These are phyloP conservation scores for Pristionchus japonicus DNA, from an alignment of 2,888 invertebrate species.

Conservation along the genomic window DNA sequence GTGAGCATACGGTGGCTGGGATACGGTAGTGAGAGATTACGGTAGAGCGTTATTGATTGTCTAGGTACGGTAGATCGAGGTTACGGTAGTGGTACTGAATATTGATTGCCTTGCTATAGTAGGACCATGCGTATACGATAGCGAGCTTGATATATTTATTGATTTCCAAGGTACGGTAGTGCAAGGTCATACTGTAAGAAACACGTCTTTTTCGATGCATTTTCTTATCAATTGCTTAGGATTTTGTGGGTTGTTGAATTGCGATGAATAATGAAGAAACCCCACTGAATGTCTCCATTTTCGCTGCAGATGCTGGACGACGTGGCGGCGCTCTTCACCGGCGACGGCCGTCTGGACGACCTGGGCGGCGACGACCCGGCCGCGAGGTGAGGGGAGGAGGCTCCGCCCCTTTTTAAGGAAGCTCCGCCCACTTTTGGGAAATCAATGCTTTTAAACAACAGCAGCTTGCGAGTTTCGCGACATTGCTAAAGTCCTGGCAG, in stretches of 20 bases:
- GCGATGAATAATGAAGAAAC: no score
- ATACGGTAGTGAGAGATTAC: not conserved
- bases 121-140: no score
- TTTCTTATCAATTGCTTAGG: no score
- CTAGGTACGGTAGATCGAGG: not conserved
- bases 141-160: no score
- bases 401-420: not conserved
- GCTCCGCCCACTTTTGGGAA: no score
- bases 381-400: not conserved
- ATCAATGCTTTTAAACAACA: not conserved
- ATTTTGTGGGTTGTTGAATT: no score
- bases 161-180: no score
- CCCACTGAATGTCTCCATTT: not conserved
- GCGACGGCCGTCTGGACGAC: slow-evolving; percentile 51
- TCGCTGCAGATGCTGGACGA: slow-evolving; percentile 57
- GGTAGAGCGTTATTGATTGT: not conserved
- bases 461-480: not conserved
- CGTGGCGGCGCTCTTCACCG: slow-evolving; percentile 62
- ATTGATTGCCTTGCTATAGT: no score
- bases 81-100: not conserved
- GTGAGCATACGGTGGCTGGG: slow-evolving; percentile 24
- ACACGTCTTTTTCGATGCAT: no score
- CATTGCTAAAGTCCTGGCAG: not conserved
- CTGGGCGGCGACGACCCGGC: not conserved
- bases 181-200: no score